Conservation (phyloP, 92 coral and sea anemone species). For the Zoanthus sansibaricus region DNA sequence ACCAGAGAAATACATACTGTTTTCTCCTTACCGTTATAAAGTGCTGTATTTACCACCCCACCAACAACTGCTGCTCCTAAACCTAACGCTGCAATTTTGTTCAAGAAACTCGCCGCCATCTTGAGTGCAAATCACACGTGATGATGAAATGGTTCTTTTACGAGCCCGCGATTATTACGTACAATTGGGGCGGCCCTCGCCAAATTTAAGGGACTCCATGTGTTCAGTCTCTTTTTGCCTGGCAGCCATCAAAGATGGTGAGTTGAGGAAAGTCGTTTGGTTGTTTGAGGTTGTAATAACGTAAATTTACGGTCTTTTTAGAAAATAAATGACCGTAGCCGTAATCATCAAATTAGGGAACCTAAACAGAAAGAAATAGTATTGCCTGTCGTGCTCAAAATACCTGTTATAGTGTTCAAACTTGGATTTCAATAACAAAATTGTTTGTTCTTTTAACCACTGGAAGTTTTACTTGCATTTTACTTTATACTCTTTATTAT, state of each 20-base stretch:
- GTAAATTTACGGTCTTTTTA: not conserved
- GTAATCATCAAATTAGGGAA: not conserved
- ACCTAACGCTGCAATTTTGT: constrained; percentile 86
- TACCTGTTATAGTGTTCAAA: not conserved
- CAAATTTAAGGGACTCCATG: constrained; percentile 86
- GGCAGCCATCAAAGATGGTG: constrained; percentile 81
- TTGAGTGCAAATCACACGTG: constrained; percentile 69
- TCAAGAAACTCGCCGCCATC: constrained; percentile 97
- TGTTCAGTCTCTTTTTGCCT: constrained; percentile 82
- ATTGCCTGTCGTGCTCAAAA: not conserved
- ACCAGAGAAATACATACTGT: not conserved
- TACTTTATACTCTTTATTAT: too few relatives aligned
- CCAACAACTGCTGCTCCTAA: constrained; percentile 96
- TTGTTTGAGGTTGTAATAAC: not conserved
- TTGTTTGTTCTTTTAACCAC: too few relatives aligned
- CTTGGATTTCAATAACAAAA: not conserved
- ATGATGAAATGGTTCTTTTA: constrained; percentile 51
- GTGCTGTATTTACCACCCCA: constrained; percentile 95
- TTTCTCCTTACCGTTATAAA: constrained; percentile 83
- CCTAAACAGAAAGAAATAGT: not conserved
- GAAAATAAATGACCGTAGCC: not conserved
- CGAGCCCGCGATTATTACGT: constrained; percentile 51
- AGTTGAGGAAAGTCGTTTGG: constrained; percentile 26
- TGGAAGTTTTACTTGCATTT: too few relatives aligned
- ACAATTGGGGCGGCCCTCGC: constrained; percentile 81